phyloP scores from a whole-genome alignment of 2,888 invertebrate species.

The Pyrrhosoma nymphula region DNA sequence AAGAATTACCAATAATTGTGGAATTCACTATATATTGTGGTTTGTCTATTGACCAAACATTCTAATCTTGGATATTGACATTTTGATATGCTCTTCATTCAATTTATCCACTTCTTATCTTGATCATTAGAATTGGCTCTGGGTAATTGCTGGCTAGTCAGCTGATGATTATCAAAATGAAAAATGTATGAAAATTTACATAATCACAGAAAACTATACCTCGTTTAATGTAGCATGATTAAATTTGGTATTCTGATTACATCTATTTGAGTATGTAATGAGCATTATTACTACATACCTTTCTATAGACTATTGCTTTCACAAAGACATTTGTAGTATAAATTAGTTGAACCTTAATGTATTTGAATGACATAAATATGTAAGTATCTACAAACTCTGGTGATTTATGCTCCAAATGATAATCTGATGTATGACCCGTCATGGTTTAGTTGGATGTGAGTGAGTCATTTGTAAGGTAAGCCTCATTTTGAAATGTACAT shows the following conservation, averaged over 20 bases:
- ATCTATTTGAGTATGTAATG: background rate
- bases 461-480: background rate
- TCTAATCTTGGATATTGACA: background rate
- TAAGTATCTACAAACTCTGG: background rate
- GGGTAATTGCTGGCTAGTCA: background rate
- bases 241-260: background rate
- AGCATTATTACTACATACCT: background rate
- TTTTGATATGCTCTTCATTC: conserved; percentile 19
- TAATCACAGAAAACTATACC: background rate
- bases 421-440: background rate
- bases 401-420: background rate
- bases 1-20: background rate
- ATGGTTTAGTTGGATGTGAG: background rate
- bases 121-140: background rate
- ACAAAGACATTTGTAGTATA: background rate
- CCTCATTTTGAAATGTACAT: background rate
- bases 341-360: background rate
- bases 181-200: background rate
- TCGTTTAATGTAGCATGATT: background rate
- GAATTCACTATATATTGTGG: background rate
- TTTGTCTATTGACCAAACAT: background rate
- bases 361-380: background rate
- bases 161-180: background rate
- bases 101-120: background rate
- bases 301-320: background rate